phyloP scores from a whole-genome alignment of 2,888 invertebrate species.

The Polia nebulosa region DNA sequence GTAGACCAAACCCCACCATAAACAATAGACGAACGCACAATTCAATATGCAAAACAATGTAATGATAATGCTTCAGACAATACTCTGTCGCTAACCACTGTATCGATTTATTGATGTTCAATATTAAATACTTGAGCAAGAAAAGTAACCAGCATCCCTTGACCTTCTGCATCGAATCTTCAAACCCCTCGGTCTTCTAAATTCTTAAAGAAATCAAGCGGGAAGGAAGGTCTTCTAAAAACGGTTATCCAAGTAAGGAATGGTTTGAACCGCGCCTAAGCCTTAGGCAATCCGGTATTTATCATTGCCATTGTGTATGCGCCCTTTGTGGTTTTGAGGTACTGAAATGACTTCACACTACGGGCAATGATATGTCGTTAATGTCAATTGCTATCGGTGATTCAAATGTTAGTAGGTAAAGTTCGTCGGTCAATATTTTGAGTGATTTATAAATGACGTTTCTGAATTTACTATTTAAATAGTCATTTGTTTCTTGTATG shows the following conservation, averaged over 20 bases:
- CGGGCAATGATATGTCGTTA: conserved; percentile 75
- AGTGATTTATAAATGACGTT: conserved; percentile 52
- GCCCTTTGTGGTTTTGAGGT: conserved; percentile 79
- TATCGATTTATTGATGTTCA: conserved; percentile 88
- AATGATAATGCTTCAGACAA: conserved; percentile 88
- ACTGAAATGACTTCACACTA: conserved; percentile 74
- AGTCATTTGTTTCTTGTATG: conserved; percentile 25
- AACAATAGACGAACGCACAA: conserved; percentile 89
- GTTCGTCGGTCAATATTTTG: conserved; percentile 63
- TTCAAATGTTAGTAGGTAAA: conserved; percentile 62
- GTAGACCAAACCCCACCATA: conserved; percentile 78
- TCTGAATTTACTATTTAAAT: conserved; percentile 39
- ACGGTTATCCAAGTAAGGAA: conserved; percentile 72
- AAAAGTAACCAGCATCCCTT: conserved; percentile 75
- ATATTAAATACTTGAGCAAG: conserved; percentile 86
- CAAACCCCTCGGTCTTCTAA: conserved; percentile 50
- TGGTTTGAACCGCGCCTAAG: conserved; percentile 79
- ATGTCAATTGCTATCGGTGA: conserved; percentile 72
- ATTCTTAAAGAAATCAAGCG: conserved; percentile 51
- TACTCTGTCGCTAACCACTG: conserved; percentile 89
- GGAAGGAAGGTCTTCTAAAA: conserved; percentile 70
- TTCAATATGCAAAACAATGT: conserved; percentile 90
- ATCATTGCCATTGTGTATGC: conserved; percentile 84
- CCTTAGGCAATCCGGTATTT: conserved; percentile 85
- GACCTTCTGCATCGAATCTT: conserved; percentile 72